A percentile compares a stretch with the other conserved stretches of the same genome.
These are phyloP conservation scores for Rhinella marina DNA, from an alignment of 2,797 vertebrate genomes.

Conservation along the genomic window DNA sequence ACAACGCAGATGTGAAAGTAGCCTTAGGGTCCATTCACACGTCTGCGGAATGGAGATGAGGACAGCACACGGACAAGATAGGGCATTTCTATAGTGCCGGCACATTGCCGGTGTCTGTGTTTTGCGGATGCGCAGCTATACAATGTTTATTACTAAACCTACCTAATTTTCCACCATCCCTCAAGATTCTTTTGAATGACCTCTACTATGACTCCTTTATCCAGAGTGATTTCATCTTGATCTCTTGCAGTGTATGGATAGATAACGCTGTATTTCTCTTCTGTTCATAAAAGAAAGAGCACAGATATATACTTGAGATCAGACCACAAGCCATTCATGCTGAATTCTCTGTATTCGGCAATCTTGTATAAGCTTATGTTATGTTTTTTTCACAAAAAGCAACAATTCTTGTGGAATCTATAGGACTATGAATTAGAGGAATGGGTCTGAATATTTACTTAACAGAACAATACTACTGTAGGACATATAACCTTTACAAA, in stretches of 20 bases:
- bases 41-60: no score
- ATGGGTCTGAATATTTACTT: not conserved
- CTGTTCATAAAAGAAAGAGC: conserved; percentile 71
- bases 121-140: no score
- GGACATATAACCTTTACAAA: not conserved
- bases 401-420: not conserved
- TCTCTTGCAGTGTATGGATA: conserved; percentile 92
- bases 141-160: conserved; percentile 17
- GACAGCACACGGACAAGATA: no score
- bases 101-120: no score
- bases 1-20: no score
- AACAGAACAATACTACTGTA: not conserved
- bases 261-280: conserved; percentile 94
- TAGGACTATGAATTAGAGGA: not conserved
- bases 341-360: not conserved
- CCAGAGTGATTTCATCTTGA: conserved; percentile 94
- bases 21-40: no score
- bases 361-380: not conserved
- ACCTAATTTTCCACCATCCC: conserved; percentile 99
- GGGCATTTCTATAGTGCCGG: no score
- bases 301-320: not conserved
- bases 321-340: not conserved
- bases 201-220: conserved; percentile 90
- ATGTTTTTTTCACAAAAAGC: not conserved
- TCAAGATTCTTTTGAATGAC: conserved; percentile 98